Conservation (phyloP, 2,888 invertebrate species). For the Drosophila siamana region DNA sequence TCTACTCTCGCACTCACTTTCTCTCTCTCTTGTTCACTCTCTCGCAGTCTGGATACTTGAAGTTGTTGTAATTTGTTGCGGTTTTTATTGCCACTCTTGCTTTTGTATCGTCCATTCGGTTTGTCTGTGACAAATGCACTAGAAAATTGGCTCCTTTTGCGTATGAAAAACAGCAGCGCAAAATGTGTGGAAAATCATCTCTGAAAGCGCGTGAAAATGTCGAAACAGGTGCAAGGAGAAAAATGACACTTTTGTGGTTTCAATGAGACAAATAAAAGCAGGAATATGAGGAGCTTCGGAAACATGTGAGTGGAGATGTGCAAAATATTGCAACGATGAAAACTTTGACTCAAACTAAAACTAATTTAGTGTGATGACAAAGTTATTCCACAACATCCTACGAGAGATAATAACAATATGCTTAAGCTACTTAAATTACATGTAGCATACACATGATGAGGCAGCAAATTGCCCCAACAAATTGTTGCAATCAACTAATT, state of each 20-base stretch:
- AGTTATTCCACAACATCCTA: neutral
- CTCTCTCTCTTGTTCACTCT: neutral
- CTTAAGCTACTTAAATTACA: neutral
- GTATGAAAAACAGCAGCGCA: constrained; percentile 13
- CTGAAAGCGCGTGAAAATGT: constrained; percentile 20
- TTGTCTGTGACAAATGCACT: constrained; percentile 65
- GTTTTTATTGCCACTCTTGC: constrained; percentile 46
- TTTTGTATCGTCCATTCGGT: constrained; percentile 47
- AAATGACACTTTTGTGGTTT: constrained; percentile 1
- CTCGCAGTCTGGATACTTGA: neutral
- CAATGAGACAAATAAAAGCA: neutral
- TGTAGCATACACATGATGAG: neutral
- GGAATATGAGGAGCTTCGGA: too few species aligned
- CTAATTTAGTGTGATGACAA: neutral
- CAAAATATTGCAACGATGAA: neutral
- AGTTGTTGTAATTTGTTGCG: constrained; percentile 41
- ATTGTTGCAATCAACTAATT: neutral
- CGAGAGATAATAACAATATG: neutral
- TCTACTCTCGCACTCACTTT: constrained; percentile 4
- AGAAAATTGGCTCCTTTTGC: constrained; percentile 67
- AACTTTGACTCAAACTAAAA: neutral
- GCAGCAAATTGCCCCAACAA: neutral
- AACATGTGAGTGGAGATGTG: neutral
- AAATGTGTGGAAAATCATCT: constrained; percentile 40
- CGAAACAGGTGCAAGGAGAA: constrained; percentile 5